phyloP scores from a whole-genome alignment of 2,797 vertebrate genomes.

The Rallus crepitans region DNA sequence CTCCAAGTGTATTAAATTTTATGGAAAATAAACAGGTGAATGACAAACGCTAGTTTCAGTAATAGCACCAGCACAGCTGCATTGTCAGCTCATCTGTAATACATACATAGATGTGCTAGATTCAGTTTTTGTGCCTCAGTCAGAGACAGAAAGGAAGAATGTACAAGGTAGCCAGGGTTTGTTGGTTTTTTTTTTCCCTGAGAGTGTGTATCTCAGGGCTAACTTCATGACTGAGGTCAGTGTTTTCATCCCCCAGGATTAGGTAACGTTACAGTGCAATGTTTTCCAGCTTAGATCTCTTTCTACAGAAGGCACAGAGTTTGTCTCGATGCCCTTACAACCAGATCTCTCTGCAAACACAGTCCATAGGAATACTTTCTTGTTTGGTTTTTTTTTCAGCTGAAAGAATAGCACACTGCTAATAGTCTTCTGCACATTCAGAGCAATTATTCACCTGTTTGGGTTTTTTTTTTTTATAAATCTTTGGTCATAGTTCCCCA shows the following conservation, averaged over 20 bases:
- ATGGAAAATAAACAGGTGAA: neutral
- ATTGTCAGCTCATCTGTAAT: neutral
- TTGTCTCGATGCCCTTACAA: neutral
- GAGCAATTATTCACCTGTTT: no score
- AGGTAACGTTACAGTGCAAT: neutral
- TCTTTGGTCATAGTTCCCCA: neutral
- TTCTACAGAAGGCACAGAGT: neutral
- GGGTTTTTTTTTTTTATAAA: neutral
- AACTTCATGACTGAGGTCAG: neutral
- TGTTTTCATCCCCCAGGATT: neutral
- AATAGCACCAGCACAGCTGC: neutral
- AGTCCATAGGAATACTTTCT: neutral
- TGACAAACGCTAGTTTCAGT: neutral
- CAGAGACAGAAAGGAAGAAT: neutral
- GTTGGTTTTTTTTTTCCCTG: neutral
- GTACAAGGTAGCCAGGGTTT: neutral
- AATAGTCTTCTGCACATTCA: neutral
- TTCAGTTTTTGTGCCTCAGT: neutral
- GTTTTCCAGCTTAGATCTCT: neutral
- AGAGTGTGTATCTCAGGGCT: neutral
- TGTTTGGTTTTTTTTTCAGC: neutral
- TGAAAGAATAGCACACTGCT: neutral
- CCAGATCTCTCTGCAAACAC: neutral
- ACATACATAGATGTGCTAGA: neutral
- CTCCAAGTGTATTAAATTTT: neutral